Base-by-base conservation (phyloP, 2,113 vertebrate genomes). In the Buteo buteo region DNA sequence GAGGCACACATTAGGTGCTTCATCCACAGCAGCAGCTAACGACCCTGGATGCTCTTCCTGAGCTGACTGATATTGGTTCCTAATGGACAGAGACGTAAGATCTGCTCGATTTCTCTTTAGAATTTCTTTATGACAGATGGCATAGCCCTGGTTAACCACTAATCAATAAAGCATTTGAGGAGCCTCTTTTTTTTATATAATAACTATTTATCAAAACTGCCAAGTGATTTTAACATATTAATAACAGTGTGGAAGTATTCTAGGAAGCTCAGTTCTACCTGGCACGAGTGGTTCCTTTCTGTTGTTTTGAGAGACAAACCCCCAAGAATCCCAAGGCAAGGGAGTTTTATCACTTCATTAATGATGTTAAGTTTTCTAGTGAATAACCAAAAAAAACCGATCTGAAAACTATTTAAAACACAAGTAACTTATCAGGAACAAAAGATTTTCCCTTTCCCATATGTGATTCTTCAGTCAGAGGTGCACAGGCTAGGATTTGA, bases 51-150 rank as follows among this genome's bases (percentile, higher is more conserved):
- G 40, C 86, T 79, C 76, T 29, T 61, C 82, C 87, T 52, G 67
- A 90, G 83, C 67, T 5, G 9, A 47, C 4, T 61, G 88, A 34
- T n/a, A 14, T 3, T 11, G 40, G 32, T 16, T 92, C 86, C 67
- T 58, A 84, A 88, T 65, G 69, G 67, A 94, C 42, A 64, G 32
- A 93, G 28, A 29, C 13, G 14, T 7, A 38, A 64, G 25, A 92
- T 71, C 55, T 91, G 80, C 84, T 91, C 57, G 2, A 94, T 76
- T 96, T 94, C 82, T 93, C 91, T 96, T 85, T 38, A 73, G 82
- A 64, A 69, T 59, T 66, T 93, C 76, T 71, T 92, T 69, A 45
- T 88, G 90, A 96, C 95, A 89, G 88, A 94, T 76, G 44, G 80
- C n/a, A 58, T 61, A 42, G 45, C 47, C 73, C 32, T 95, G 47